A percentile compares a stretch with the other conserved stretches of the same genome.
These are phyloP conservation scores for Heliornis fulica DNA, from an alignment of 2,113 vertebrate genomes.

Conservation along the genomic window DNA sequence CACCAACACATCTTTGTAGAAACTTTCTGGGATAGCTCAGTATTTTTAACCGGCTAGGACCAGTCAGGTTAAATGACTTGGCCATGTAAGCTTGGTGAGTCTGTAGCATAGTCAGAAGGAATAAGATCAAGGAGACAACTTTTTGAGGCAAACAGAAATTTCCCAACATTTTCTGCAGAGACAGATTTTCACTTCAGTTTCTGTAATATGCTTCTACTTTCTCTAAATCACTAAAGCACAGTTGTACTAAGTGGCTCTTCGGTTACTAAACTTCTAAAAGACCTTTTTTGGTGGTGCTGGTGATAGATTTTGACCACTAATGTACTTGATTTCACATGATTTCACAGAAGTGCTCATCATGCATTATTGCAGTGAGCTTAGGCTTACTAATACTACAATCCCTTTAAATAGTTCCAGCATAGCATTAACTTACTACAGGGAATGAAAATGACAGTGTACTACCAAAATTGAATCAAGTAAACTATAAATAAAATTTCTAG, in stretches of 20 bases:
- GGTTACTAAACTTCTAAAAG: background rate
- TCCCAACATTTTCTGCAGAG: background rate
- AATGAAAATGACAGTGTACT: background rate
- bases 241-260: background rate
- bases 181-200: background rate
- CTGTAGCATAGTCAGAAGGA: background rate
- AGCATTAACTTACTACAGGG: background rate
- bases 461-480: constrained; percentile 9
- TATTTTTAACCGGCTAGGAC: background rate
- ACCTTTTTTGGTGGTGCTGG: background rate
- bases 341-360: background rate
- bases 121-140: background rate
- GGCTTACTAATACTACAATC: background rate
- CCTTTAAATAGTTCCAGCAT: background rate
- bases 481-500: background rate
- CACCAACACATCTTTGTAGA: background rate
- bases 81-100: background rate
- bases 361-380: background rate
- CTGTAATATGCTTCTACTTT: background rate
- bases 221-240: background rate
- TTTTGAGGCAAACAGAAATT: background rate
- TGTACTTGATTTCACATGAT: background rate
- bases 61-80: background rate
- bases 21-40: background rate
- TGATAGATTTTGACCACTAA: background rate